Base-by-base conservation (phyloP, 2,113 vertebrate genomes). In the Sander vitreus region DNA sequence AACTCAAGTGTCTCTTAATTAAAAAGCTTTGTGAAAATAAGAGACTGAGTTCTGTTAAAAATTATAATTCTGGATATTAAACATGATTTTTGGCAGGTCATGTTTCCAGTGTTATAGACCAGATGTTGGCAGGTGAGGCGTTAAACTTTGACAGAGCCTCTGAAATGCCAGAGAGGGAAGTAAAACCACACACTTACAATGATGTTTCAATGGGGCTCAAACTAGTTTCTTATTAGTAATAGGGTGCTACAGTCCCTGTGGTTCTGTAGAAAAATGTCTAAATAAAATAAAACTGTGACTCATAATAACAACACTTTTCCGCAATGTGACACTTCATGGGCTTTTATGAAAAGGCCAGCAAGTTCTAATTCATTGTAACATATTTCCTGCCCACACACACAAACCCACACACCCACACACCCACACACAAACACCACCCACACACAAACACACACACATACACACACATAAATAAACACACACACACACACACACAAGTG, bases 401-500 rank as follows among this genome's bases (percentile, higher is more conserved):
- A 95, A 95, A 94, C 95, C 95, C 60, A 54, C 57, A 71, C n/a
- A 65, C 19, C 43, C 36, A 70, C 19, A 51, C 80, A 95, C 94
- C 94, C 92, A 94, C 54, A 54, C 57, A 71, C n/a, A 65, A 19
- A 53, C 67, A 48, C 57, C 94, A 94, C 95, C 95, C 60, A 54
- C 57, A 71, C n/a, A 65, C 19, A 70, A 15, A 51, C 80, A 95
- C 94, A 94, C 92, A 94, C 54, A 54, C 57, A 71, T 19, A 65
- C n/a, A 53, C 47, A 66, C 65, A 45, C 55, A 95, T 93, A 95
- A 91, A 95, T 93, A 96, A 54, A 66, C 13, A 84, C 21, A 85
- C 93, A 94, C 93, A 84, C 21, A 85, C 93, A 94, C 93, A 47
- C 94, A 95, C 93, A 93, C 91, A 94, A 95, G 95, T 92, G 95